These are phyloP conservation scores for Cyclophora albipunctata DNA, from an alignment of 2,888 invertebrate genomes.

Conservation along the genomic window DNA sequence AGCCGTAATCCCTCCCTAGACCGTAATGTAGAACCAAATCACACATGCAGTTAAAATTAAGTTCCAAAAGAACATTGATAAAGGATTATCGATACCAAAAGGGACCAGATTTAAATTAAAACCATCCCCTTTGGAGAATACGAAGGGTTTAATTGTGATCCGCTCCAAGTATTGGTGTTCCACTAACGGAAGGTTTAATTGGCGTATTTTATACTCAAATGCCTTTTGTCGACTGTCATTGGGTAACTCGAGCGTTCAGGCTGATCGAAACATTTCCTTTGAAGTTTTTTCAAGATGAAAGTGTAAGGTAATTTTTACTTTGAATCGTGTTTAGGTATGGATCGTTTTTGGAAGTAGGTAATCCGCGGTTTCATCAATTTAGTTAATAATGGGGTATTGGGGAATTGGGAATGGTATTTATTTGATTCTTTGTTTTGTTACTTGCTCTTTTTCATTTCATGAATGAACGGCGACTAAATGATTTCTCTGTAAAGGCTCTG, in stretches of 20 bases:
- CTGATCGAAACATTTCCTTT: slow-evolving; percentile 40
- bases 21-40: too few relatives aligned
- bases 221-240: slow-evolving; percentile 55
- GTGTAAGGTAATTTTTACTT: slow-evolving; percentile 24
- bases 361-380: too few relatives aligned
- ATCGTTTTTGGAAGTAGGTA: background rate
- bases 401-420: too few relatives aligned
- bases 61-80: slow-evolving; percentile 9
- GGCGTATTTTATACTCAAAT: slow-evolving; percentile 58
- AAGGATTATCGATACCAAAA: slow-evolving; percentile 22
- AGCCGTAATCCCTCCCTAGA: too few relatives aligned
- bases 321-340: slow-evolving; percentile 8
- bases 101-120: slow-evolving; percentile 62
- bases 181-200: slow-evolving; percentile 41
- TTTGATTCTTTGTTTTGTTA: too few relatives aligned
- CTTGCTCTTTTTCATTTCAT: too few relatives aligned
- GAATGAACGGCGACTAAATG: too few relatives aligned
- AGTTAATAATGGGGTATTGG: too few relatives aligned
- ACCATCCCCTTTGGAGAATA: slow-evolving; percentile 55
- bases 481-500: too few relatives aligned
- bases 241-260: slow-evolving; percentile 41
- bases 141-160: slow-evolving; percentile 60
- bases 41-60: too few relatives aligned
- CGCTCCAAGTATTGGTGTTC: slow-evolving; percentile 45
- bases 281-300: slow-evolving; percentile 37